These are phyloP conservation scores for Cydia splendana DNA, from an alignment of 1,140 invertebrate species.

Conservation along the genomic window DNA sequence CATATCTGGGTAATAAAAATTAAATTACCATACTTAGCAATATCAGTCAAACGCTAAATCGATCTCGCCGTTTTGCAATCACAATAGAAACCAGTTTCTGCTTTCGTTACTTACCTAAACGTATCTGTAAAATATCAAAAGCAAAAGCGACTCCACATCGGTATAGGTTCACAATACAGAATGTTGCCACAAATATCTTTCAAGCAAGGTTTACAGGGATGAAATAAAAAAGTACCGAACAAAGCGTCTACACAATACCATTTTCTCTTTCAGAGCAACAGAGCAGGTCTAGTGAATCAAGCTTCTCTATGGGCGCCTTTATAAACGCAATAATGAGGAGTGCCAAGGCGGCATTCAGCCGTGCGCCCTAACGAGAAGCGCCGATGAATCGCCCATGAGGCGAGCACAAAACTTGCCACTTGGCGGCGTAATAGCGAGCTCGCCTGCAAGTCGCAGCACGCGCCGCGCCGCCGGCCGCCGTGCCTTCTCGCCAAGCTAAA, in stretches of 20 bases:
- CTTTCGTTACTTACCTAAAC: conserved; percentile 38
- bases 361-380: conserved; percentile 67
- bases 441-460: conserved; percentile 39
- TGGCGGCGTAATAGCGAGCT: conserved; percentile 59
- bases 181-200: conserved; percentile 46
- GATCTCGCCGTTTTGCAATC: not conserved
- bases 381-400: conserved; percentile 75
- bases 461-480: conserved; percentile 46
- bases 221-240: conserved; percentile 61
- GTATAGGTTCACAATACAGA: conserved; percentile 44
- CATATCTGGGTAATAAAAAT: conserved; percentile 1
- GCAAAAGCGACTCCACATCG: conserved; percentile 39
- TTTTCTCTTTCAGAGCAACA: conserved; percentile 73
- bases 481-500: conserved; percentile 56
- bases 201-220: conserved; percentile 40
- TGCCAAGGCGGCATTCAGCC: conserved; percentile 75
- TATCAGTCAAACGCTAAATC: not conserved
- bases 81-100: conserved; percentile 36
- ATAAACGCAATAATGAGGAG: conserved; percentile 79
- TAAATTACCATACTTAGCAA: not conserved
- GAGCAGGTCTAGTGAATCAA: conserved; percentile 73
- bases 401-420: conserved; percentile 75
- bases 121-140: conserved; percentile 39
- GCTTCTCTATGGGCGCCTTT: conserved; percentile 73
- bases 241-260: conserved; percentile 76